Percentiles rank a stretch among this genome's conserved stretches.
phyloP scores from a whole-genome alignment of 2,113 vertebrate genomes.

The Diphyllodes magnificus region DNA sequence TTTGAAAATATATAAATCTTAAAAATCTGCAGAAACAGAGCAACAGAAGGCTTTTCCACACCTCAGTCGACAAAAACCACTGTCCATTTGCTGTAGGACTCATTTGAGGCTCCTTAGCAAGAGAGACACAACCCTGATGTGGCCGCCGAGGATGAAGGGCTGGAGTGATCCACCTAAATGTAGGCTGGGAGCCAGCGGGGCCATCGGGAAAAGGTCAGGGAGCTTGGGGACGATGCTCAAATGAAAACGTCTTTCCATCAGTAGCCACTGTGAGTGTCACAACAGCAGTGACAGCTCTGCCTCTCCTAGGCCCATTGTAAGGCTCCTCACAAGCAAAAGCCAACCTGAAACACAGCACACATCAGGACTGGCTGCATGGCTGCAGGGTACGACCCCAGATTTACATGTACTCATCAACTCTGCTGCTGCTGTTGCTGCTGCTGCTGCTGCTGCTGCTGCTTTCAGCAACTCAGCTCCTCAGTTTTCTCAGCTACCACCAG shows the following conservation, averaged over 20 bases:
- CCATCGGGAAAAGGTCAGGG: not conserved
- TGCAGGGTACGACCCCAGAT: not conserved
- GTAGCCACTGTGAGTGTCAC: not conserved
- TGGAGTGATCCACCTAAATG: not conserved
- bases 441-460: not conserved
- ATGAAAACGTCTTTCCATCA: not conserved
- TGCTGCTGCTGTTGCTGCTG: not conserved
- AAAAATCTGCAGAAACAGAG: not conserved
- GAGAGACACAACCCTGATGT: not conserved
- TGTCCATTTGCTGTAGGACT: not conserved
- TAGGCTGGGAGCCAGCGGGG: not conserved
- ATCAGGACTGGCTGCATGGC: not conserved
- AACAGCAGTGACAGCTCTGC: not conserved
- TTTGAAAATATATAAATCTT: conserved; percentile 37
- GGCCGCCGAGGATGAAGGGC: not conserved
- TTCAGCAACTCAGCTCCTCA: not conserved
- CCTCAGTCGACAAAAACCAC: not conserved
- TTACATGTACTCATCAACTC: not conserved
- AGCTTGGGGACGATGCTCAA: not conserved
- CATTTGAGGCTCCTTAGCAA: not conserved
- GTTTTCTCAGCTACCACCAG: not conserved
- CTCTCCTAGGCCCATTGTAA: not conserved
- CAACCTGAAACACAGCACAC: not conserved
- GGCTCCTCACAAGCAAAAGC: not conserved
- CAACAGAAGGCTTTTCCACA: conserved; percentile 38